Conservation (phyloP, 2,113 vertebrate genomes). For the Lophius piscatorius region DNA sequence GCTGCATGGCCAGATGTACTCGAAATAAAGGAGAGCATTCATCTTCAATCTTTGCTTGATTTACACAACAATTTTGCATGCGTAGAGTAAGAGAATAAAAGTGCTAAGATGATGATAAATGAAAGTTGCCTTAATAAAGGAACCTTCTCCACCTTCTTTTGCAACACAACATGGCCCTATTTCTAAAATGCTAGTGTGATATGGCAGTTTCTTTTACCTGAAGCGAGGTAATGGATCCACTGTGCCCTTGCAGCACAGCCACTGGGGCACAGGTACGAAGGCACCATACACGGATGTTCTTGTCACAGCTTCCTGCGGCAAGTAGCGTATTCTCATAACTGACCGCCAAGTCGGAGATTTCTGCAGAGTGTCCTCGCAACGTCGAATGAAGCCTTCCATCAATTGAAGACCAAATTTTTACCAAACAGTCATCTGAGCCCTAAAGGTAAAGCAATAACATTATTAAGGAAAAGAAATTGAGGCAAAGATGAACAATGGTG, state of each 20-base stretch:
- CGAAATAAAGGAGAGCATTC: too few species aligned
- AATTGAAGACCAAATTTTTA: slow-evolving; percentile 98
- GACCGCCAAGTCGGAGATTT: slow-evolving; percentile 97
- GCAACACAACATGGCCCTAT: neutral
- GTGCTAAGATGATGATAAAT: too few species aligned
- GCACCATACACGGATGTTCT: slow-evolving; percentile 96
- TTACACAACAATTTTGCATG: too few species aligned
- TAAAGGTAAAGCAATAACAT: slow-evolving; percentile 53
- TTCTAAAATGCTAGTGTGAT: neutral
- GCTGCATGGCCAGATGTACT: too few species aligned
- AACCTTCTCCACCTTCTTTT: neutral
- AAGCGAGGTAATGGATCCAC: slow-evolving; percentile 95
- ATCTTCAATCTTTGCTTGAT: too few species aligned
- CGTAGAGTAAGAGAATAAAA: too few species aligned
- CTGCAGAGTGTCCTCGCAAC: slow-evolving; percentile 93
- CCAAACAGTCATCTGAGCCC: slow-evolving; percentile 98
- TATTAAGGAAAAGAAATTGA: neutral
- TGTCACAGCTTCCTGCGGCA: slow-evolving; percentile 97
- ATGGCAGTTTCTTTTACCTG: slow-evolving; percentile 81
- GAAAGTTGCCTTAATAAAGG: too few species aligned
- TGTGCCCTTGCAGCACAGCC: slow-evolving; percentile 95
- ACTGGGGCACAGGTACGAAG: slow-evolving; percentile 95
- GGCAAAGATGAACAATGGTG: neutral
- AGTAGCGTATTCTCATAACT: slow-evolving; percentile 98
- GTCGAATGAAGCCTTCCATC: slow-evolving; percentile 94